Percentiles rank a stretch among this genome's conserved stretches.
Conservation (phyloP, 2,888 invertebrate genomes). For the Hemithea aestivaria region DNA sequence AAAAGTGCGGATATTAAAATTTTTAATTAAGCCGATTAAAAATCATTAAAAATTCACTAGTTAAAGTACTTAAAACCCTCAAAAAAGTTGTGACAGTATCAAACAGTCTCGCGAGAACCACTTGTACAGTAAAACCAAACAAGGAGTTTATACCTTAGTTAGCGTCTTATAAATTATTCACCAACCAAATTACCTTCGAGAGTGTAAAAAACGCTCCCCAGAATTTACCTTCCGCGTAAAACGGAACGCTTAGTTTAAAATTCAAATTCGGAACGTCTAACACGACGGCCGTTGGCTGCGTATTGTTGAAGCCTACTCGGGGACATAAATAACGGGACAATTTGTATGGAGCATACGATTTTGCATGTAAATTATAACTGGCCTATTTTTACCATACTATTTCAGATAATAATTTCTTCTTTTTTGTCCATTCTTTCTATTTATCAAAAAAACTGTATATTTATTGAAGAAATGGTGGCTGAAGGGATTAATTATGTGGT, state of each 20-base stretch:
- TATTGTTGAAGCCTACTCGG: constrained; percentile 20
- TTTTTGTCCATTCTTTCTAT: too few species aligned
- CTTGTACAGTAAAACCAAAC: constrained; percentile 25
- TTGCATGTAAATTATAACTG: constrained; percentile 1
- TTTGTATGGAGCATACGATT: neutral
- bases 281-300: constrained; percentile 40
- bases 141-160: constrained; percentile 30
- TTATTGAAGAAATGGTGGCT: too few species aligned
- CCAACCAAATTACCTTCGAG: constrained; percentile 48
- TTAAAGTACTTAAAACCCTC: too few species aligned
- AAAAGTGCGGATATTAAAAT: too few species aligned
- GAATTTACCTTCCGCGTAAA: constrained; percentile 64
- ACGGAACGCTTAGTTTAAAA: constrained; percentile 72
- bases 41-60: too few species aligned
- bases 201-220: constrained; percentile 51
- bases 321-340: constrained; percentile 9
- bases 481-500: too few species aligned
- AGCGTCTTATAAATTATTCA: constrained; percentile 49
- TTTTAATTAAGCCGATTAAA: too few species aligned
- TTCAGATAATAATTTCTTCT: too few species aligned
- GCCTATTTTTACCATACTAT: neutral
- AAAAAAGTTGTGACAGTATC: too few species aligned
- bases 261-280: constrained; percentile 69
- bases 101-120: too few species aligned
- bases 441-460: too few species aligned